Evolutionary conservation across 2,888 invertebrate species (phyloP).

Genomic region (Hypselothyrea guttata): DNA sequence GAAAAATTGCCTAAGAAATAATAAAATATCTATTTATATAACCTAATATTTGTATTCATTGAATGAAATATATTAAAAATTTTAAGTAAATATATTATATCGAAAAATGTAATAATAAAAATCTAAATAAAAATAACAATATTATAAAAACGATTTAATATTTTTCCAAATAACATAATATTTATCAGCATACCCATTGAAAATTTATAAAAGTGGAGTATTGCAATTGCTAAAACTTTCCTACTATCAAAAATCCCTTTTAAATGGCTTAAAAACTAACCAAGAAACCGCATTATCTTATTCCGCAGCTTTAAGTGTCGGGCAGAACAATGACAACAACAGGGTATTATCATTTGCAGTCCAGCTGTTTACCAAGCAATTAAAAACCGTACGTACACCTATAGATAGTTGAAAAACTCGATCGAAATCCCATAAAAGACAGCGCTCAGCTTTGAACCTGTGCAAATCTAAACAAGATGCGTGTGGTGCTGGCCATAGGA

Average conservation of each 20-base stretch:
- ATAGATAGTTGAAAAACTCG: conserved; percentile 30
- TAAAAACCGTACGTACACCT: conserved; percentile 37
- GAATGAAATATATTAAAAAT: no score
- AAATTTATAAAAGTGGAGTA: no score
- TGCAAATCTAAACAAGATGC: conserved; percentile 48
- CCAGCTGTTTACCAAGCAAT: conserved; percentile 61
- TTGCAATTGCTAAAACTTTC: no score
- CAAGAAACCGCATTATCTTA: conserved; percentile 19
- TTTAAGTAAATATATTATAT: no score
- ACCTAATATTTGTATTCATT: no score
- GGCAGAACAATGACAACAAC: conserved; percentile 46
- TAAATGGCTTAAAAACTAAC: conserved; percentile 26
- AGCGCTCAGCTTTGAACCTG: background rate
- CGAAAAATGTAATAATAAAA: no score
- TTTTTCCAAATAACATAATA: no score
- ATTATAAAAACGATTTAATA: no score
- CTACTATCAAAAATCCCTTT: conserved; percentile 36
- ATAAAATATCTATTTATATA: no score
- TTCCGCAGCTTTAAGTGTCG: conserved; percentile 33
- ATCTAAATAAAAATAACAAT: no score
- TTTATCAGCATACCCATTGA: no score
- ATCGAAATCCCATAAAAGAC: conserved; percentile 60
- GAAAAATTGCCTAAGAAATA: no score
- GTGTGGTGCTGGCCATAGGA: conserved; percentile 32
- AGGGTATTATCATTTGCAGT: conserved; percentile 11